Conservation (phyloP, 2,113 vertebrate genomes). For the Anoura caudifer region DNA sequence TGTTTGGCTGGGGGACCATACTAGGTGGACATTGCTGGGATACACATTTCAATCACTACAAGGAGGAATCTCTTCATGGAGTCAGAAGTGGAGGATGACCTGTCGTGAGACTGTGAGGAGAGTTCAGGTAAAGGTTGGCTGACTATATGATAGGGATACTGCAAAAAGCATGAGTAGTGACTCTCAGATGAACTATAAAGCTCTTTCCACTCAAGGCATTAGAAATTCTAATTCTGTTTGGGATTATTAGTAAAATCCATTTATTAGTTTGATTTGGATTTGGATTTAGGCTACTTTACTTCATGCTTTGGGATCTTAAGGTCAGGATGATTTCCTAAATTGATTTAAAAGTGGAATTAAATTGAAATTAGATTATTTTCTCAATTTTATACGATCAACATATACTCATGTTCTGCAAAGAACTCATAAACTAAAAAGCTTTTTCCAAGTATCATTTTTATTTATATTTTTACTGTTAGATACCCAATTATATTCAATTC, state of each 20-base stretch:
- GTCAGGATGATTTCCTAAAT: background rate
- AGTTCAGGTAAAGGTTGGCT: background rate
- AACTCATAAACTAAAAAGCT: background rate
- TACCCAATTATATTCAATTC: background rate
- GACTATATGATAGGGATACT: background rate
- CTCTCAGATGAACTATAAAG: background rate
- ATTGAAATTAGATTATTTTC: background rate
- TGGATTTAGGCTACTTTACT: background rate
- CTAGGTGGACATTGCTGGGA: background rate
- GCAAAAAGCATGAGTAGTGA: background rate
- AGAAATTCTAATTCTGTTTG: background rate
- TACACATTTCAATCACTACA: background rate
- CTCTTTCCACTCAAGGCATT: background rate
- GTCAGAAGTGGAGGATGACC: background rate
- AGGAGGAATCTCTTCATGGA: background rate
- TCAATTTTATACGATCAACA: background rate
- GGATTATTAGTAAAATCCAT: background rate
- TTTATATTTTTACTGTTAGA: background rate
- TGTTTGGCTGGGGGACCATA: background rate
- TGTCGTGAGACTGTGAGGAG: background rate
- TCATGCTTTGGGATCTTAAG: background rate
- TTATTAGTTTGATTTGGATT: background rate
- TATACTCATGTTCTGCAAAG: background rate
- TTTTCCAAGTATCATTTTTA: conserved; percentile 6
- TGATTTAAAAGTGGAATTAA: background rate